Base-by-base conservation (phyloP, 2,113 vertebrate genomes). In the Orientallactaga bullata region DNA sequence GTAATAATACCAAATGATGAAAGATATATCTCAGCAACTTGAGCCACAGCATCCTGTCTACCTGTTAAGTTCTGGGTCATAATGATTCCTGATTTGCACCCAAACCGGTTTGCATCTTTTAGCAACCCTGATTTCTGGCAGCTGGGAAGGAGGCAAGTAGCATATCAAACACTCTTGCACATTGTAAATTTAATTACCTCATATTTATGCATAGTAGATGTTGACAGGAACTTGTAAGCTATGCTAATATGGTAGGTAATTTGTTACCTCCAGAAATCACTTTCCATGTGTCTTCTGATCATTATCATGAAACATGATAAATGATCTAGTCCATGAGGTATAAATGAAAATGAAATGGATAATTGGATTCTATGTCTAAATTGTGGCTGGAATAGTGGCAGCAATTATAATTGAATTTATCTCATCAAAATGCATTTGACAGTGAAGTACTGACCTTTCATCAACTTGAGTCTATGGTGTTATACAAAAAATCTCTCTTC, bases 311-410 rank as follows among this genome's bases (percentile, higher is more conserved):
- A 98, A 97, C 96, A 97, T 98, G 98, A 98, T 98, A 98, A 98
- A 98, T 97, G 97, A 98, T 97, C 96, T 97, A 96, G 92, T 97
- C 97, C 96, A 97, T 96, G 96, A 98, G 96, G 97, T 98, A 89
- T 97, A 98, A 98, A 97, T 98, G 97, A 98, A 98, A 98, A 98
- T 98, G 97, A 98, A 98, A 98, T 97, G 96, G 97, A 98, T 98
- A 98, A 98, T 98, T 98, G 97, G 97, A 98, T 98, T 98, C 98
- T 97, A 96, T 97, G 97, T 97, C 96, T 98, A 98, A 98, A 98
- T 98, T 98, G 97, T 98, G 51, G 32, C 96, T 98, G 94, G 90
- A 96, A 97, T 97, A 96, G 86, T 97, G 96, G 92, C 94, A 97
- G 96, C 92, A 94, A 97, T 98, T 98, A 97, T 97, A 98, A 97